Base-by-base conservation (phyloP, 2,797 vertebrate genomes). In the Podargus strigoides region DNA sequence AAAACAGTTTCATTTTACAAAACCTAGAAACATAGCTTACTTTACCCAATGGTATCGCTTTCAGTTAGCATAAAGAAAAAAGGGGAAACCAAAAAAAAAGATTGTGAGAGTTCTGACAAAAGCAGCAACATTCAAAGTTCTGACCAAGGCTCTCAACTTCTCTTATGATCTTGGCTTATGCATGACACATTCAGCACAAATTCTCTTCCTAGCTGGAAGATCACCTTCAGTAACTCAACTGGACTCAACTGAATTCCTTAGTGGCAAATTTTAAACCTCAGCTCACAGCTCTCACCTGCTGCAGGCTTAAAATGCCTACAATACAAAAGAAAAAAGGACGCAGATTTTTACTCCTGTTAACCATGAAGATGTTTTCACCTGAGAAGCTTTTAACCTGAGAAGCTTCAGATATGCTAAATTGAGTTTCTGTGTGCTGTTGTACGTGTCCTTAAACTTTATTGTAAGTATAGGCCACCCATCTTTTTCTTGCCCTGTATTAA, bases 371-470 rank as follows among this genome's bases (percentile, higher is more conserved):
- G 82, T 92, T 93, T 82, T 82, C 76, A 86, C 90, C 94, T 93
- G 96, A 94, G 94, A 52, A 81, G 96, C 84, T 94, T 94, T 87
- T 91, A 95, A 92, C 93, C 93, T 93, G 94, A 94, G 95, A 77
- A 90, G 90, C 85, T 96, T 91, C 92, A 95, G 63, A 72, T 73
- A n/a, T 10, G 14, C 53, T 76, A 79, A 37, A 63, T 7, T 17
- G 34, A 72, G 39, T 78, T 75, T 66, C 47, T 5, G 2, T 12
- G 49, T 23, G 27, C 42, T 75, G 27, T 1, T 79, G 32, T 11
- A 49, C 5, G 15, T 41, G 21, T 44, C 93, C 53, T 55, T 28
- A 74, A 60, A 11, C 23, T 89, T 62, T 37, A 69, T 30, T 17
- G 6, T 5, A 34, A 73, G 42, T 7, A 70, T 7, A 56, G 42